Percentiles rank a stretch among this genome's conserved stretches.
phyloP scores from a whole-genome alignment of 2,888 invertebrate species.

The Calephelis perditalis region DNA sequence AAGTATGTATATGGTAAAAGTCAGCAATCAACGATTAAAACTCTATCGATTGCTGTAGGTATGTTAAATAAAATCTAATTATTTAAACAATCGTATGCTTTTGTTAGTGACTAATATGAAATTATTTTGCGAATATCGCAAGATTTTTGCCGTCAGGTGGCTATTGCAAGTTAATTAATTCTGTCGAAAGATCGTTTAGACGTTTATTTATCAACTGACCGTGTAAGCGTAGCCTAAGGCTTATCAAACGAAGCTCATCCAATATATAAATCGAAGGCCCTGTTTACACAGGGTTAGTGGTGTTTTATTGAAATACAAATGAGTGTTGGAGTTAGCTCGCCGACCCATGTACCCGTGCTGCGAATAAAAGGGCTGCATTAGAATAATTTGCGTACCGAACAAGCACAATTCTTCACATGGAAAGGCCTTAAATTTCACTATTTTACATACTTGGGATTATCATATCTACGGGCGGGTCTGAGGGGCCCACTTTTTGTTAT shows the following conservation, averaged over 20 bases:
- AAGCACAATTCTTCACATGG: slow-evolving; percentile 77
- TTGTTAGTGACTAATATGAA: too few relatives aligned
- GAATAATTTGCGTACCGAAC: slow-evolving; percentile 73
- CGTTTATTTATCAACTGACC: slow-evolving; percentile 20
- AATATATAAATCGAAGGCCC: slow-evolving; percentile 53
- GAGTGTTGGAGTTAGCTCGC: slow-evolving; percentile 55
- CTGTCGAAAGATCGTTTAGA: slow-evolving; percentile 1
- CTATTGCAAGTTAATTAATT: too few relatives aligned
- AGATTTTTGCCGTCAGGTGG: too few relatives aligned
- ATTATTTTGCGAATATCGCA: too few relatives aligned
- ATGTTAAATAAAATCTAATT: too few relatives aligned
- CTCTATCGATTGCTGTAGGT: too few relatives aligned
- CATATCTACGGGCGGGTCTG: slow-evolving; percentile 64
- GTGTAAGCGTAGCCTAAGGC: slow-evolving; percentile 34
- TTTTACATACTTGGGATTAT: slow-evolving; percentile 77
- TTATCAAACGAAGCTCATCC: slow-evolving; percentile 41
- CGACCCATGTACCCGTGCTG: slow-evolving; percentile 63
- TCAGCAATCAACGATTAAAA: too few relatives aligned
- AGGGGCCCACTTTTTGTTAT: slow-evolving; percentile 67
- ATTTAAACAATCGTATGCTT: too few relatives aligned
- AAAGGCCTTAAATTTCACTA: slow-evolving; percentile 77
- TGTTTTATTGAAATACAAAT: slow-evolving; percentile 76
- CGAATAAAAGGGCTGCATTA: slow-evolving; percentile 77
- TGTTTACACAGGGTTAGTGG: slow-evolving; percentile 74
- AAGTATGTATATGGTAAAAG: too few relatives aligned